phyloP scores from a whole-genome alignment of 2,888 invertebrate genomes.

The Pediacus dermestoides region DNA sequence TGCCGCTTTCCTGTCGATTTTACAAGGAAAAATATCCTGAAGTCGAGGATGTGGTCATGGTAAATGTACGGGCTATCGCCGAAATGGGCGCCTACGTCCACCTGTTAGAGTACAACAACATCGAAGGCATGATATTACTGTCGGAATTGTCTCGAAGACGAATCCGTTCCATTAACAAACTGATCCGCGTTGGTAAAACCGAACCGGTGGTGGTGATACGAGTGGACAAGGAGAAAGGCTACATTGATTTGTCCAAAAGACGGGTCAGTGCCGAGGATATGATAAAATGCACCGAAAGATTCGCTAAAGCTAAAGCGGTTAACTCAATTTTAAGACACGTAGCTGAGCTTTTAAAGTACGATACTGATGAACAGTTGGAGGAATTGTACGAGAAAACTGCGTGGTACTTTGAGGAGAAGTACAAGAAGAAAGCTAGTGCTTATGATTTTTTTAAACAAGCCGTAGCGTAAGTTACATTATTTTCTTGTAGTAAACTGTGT shows the following conservation, averaged over 20 bases:
- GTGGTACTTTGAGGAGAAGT: slow-evolving; percentile 97
- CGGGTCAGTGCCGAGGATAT: slow-evolving; percentile 98
- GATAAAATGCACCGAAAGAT: slow-evolving; percentile 96
- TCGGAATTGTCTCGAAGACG: slow-evolving; percentile 97
- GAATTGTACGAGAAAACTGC: slow-evolving; percentile 95
- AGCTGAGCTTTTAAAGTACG: slow-evolving; percentile 89
- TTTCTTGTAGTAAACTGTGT: background rate
- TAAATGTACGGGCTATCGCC: slow-evolving; percentile 95
- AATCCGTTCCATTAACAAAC: slow-evolving; percentile 98
- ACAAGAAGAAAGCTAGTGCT: slow-evolving; percentile 91
- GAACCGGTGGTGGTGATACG: slow-evolving; percentile 99
- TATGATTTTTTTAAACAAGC: slow-evolving; percentile 99
- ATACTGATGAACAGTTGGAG: slow-evolving; percentile 88
- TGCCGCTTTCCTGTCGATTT: slow-evolving; percentile 93
- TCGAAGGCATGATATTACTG: slow-evolving; percentile 98
- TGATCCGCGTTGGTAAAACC: slow-evolving; percentile 96
- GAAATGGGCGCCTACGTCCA: slow-evolving; percentile 99
- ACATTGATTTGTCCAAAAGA: slow-evolving; percentile 98
- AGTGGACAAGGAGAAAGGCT: slow-evolving; percentile 99
- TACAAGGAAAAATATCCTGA: slow-evolving; percentile 97
- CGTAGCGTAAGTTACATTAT: slow-evolving; percentile 53
- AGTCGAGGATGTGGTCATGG: slow-evolving; percentile 99
- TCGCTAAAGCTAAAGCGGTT: slow-evolving; percentile 96
- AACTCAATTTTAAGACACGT: slow-evolving; percentile 97
- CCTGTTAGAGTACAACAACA: slow-evolving; percentile 96